phyloP scores from a whole-genome alignment of 2,113 vertebrate genomes.

The Hemiscyllium ocellatum region DNA sequence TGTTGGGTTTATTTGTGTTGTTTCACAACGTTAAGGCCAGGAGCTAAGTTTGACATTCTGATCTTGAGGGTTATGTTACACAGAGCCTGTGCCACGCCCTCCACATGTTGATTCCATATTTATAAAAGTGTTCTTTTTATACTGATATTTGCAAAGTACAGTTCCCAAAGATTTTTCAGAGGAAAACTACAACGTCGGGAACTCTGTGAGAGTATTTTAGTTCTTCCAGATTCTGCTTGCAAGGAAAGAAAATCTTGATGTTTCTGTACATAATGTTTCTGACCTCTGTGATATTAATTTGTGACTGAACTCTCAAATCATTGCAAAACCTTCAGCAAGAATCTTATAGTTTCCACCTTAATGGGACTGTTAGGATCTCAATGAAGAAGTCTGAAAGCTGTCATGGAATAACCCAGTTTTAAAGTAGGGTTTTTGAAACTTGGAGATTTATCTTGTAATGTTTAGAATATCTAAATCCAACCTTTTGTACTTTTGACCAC shows the following conservation, averaged over 20 bases:
- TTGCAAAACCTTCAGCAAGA: not conserved
- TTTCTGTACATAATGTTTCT: not conserved
- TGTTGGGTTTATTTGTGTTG: no score
- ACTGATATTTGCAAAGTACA: not conserved
- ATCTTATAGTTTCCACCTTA: not conserved
- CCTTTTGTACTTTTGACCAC: slow-evolving; percentile 6
- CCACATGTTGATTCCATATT: no score
- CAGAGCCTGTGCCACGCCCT: not conserved
- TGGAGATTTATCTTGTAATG: not conserved
- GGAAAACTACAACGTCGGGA: not conserved
- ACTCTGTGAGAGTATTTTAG: not conserved
- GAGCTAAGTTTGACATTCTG: not conserved
- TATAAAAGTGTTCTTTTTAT: not conserved
- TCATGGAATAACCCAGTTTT: not conserved
- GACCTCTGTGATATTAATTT: not conserved
- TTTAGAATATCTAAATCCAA: not conserved
- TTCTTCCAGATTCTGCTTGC: not conserved
- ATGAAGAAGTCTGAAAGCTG: not conserved
- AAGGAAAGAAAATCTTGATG: not conserved
- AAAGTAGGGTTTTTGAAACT: not conserved
- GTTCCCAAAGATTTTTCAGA: not conserved
- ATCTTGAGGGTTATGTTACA: not conserved
- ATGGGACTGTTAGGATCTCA: not conserved
- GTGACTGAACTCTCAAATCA: not conserved
- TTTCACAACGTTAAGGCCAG: not conserved